Evolutionary conservation across 2,113 vertebrate species (phyloP), one percentile per base, ranked within the genome.

Genomic region (Anoplopoma fimbria): DNA sequence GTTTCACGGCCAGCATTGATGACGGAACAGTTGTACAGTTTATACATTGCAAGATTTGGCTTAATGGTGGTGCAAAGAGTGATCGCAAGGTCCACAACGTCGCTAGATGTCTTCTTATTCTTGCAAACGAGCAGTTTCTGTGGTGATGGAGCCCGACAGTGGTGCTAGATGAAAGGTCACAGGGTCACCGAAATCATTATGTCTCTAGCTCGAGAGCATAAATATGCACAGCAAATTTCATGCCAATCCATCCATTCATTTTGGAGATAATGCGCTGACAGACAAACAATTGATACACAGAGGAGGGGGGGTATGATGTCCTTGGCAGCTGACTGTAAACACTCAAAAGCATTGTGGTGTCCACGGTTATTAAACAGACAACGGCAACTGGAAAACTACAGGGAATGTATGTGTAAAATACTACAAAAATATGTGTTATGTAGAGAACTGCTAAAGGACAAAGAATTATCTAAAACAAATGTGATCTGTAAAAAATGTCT

Each of bases 341-440:
- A 40, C 42, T 61, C n/a, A 70, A 51, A 55, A 65, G 17, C 13
- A 7, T 21, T 36, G 36, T 21, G 13, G 34, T 33, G 34, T 42
- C 27, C 74, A 68, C 68, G 34, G 61, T 57, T 71, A 49, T 62
- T 27, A 74, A 45, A 79, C 33, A 47, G 27, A 70, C 45, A 47
- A n/a, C 33, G 9, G 2, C 25, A n/a, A 53, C n/a, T 10, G 51
- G 49, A 36, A 42, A 67, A 45, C 27, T 38, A 34, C 38, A 42
- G 15, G 49, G 12, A 29, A 6, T 51, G 15, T 31, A 67, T n/a
- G 34, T 45, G 38, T 38, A 1, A 33, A 47, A 67, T 49, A 21
- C 9, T 69, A 36, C 29, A 17, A 60, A 34, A 4, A 34, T n/a
- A n/a, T n/a, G n/a, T 34, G 34, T 34, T 2, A 14, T 42, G 13